Base-by-base conservation (phyloP, 1,140 invertebrate genomes). In the Xylocopa sonorina region DNA sequence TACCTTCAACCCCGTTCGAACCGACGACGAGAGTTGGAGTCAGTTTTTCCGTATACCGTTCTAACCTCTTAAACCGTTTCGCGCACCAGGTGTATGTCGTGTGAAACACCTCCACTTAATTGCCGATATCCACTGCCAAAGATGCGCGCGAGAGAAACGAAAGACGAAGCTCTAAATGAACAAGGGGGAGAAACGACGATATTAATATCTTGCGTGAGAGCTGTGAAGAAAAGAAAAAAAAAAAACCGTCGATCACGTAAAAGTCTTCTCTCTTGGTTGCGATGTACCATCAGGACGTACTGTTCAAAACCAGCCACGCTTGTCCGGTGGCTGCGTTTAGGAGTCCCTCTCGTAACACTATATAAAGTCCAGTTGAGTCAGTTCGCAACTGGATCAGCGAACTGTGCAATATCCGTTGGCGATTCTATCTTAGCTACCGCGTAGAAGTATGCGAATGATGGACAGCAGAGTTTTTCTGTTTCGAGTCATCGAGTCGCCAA, bases 261-360 rank as follows among this genome's bases (percentile, higher is more conserved):
- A n/a, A 51, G 77, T 84, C 71, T 76, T 80, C 83, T 84, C 77
- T 82, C 55, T 38, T 63, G 75, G 68, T 78, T 82, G 67, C 62
- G 55, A 78, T 34, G 48, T 50, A 27, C 27, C 48, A 21, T 57
- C 32, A n/a, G 7, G 24, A 63, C 24, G 10, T 53, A 27, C 24
- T 27, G n/a, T 21, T 0, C 2, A 21, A 50, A 50, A 21, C 3
- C 16, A 50, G 18, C 14, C 16, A 16, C 29, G 18, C 6, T 27
- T 7, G 16, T 41, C 12, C n/a, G n/a, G 4, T 18, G 60, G 10
- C 43, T 34, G n/a, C 18, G n/a, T 34, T n/a, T 66, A 41, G 24
- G 46, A 16, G 34, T 69, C 1, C 4, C 41, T 24, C 32, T 9
- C 14, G 1, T 46, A 2, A 29, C 27, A 16, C 27, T 55, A 32